Base-by-base conservation (phyloP, 2,888 invertebrate genomes). In the Autographa pulchrina region DNA sequence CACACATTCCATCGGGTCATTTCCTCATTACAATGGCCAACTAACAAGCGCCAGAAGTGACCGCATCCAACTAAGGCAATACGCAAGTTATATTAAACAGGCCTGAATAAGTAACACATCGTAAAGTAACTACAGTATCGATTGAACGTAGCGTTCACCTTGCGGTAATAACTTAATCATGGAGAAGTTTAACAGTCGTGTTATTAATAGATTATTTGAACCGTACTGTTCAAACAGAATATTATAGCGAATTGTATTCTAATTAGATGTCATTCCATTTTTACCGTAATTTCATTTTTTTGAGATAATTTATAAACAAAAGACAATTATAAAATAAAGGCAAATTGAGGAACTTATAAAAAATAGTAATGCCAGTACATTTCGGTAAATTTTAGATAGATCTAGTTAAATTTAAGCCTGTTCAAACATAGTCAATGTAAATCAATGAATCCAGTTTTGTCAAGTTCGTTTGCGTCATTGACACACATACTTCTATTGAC, bases 21-120 rank as follows among this genome's bases (percentile, higher is more conserved):
- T 48, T 43, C 63, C 25, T 7, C 13, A 13, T 59, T 0, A 64
- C 54, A 38, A 38, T 52, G 18, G 4, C 20, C 31, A 13, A 38
- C 13, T 18, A 62, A 41, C 59, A 20, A 41, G 0, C 14, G 14
- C 13, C 41, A 68, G 48, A 52, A 63, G 35, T 58, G 11, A 60
- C 62, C 11, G 35, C 35, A 54, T 60, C 13, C 35, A 58, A 56
- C 20, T 64, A n/a, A 43, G 20, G 65, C 8, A 31, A 16, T 56
- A 62, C n/a, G 38, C 54, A 54, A 62, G n/a, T 68, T 3, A 25
- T 20, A 58, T 20, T 35, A 38, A 25, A 66, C 60, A 73, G 2
- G 41, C 48, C 41, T 75, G 48, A 65, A 67, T 18, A 25, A 59
- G 58, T 59, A n/a, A 59, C 9, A 58, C 48, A 56, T 56, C 25